Evolutionary conservation across 2,888 invertebrate genomes (phyloP), one percentile per base, ranked within the genome.

Genomic region (Drosophila multiciliata): DNA sequence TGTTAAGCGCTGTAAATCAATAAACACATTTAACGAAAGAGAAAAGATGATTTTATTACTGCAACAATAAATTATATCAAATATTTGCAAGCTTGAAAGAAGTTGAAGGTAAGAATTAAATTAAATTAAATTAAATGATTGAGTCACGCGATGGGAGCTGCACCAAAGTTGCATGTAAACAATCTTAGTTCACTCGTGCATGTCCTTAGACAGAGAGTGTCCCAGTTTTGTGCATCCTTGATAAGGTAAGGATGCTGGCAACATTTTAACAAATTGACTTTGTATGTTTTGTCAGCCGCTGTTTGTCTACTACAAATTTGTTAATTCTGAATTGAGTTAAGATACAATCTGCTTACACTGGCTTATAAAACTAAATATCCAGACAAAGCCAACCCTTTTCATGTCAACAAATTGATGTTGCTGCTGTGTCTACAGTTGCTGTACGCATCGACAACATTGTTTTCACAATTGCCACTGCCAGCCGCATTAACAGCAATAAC

Each of bases 291-390:
- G 75, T 80, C 86, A 87, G 80, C 70, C 75, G 79, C 62, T 84
- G 85, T 89, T 82, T 87, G 75, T 73, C 75, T 70, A 65, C 80
- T 66, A 77, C 70, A 81, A 85, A 90, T 90, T 88, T 91, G 88
- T 87, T 90, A 91, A 91, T 91, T 91, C 84, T 82, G 76, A 83
- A 79, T 80, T 83, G 87, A 91, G 87, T 90, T 89, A 87, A 87
- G 89, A 89, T 87, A 70, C 87, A 90, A 90, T 90, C 90, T 84
- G 82, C 90, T 88, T 90, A 91, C 90, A 90, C 73, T 74, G 86
- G 81, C 90, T 90, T 90, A 89, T 75, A 74, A 75, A 82, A 86
- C 87, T 79, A 74, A 85, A 64, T 63, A 74, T 60, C 69, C 45
- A 32, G 50, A 15, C 54, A 35, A 42, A 60, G 26, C n/a, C 70